phyloP scores from a whole-genome alignment of 2,888 invertebrate species.

The Trissolcus brochymenae region DNA sequence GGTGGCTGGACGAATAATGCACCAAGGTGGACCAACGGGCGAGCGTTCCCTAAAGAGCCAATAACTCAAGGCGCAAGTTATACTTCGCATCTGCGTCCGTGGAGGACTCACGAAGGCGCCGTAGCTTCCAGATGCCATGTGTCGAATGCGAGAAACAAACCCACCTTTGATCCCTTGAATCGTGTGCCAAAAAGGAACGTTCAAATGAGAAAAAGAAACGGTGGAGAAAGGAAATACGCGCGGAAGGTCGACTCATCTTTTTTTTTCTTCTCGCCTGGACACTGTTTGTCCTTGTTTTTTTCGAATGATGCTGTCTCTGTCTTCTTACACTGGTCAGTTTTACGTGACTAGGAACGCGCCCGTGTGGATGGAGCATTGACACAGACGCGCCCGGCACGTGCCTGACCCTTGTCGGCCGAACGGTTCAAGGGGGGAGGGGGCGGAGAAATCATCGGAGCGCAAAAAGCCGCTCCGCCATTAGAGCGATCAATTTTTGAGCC shows the following conservation, averaged over 20 bases:
- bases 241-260: constrained; percentile 15
- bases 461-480: constrained; percentile 56
- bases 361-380: constrained; percentile 33
- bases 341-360: constrained; percentile 41
- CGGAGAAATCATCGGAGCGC: constrained; percentile 57
- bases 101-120: constrained; percentile 39
- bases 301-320: neutral
- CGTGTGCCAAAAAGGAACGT: constrained; percentile 40
- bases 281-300: neutral
- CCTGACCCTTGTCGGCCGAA: constrained; percentile 52
- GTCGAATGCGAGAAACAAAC: constrained; percentile 55
- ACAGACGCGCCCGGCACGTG: constrained; percentile 45
- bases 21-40: constrained; percentile 38
- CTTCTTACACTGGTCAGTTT: constrained; percentile 50
- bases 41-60: constrained; percentile 11
- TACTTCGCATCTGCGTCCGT: constrained; percentile 42
- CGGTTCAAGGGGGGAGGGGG: constrained; percentile 52
- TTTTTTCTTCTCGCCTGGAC: neutral
- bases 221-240: constrained; percentile 41
- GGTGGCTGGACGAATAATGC: constrained; percentile 20
- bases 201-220: constrained; percentile 45
- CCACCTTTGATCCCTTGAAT: constrained; percentile 55
- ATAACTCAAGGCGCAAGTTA: constrained; percentile 47
- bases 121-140: constrained; percentile 57
- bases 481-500: constrained; percentile 56